A percentile compares a stretch with the other conserved stretches of the same genome.
Conservation (phyloP, 2,113 vertebrate genomes). For the Cyanocitta stelleri region DNA sequence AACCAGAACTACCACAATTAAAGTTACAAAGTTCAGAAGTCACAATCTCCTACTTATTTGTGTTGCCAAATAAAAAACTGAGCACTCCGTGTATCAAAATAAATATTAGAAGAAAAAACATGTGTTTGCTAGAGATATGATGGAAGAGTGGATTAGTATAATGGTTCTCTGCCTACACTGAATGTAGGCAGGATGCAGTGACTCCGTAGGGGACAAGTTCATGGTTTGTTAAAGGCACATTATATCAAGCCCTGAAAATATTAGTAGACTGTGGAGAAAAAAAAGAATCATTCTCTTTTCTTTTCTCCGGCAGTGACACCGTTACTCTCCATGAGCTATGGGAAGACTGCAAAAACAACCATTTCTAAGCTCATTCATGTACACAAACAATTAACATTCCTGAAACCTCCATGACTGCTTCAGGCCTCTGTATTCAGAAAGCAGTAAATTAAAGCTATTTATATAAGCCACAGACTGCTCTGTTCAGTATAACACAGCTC, state of each 20-base stretch:
- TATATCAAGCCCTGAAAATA: conserved; percentile 56
- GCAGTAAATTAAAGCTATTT: conserved; percentile 40
- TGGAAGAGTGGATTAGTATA: conserved; percentile 64
- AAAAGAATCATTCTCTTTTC: background rate
- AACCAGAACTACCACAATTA: conserved; percentile 38
- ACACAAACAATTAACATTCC: conserved; percentile 54
- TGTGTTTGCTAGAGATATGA: conserved; percentile 73
- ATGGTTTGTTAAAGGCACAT: conserved; percentile 65
- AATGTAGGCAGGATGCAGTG: conserved; percentile 49
- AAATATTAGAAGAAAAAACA: conserved; percentile 67
- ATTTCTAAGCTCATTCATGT: conserved; percentile 49
- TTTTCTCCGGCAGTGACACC: conserved; percentile 30
- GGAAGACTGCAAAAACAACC: conserved; percentile 20
- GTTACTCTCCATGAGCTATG: conserved; percentile 43
- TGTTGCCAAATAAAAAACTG: conserved; percentile 45
- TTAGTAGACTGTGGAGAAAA: background rate
- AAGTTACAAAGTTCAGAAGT: conserved; percentile 40
- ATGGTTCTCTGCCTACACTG: conserved; percentile 61
- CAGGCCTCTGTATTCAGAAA: conserved; percentile 16
- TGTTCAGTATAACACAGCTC: background rate
- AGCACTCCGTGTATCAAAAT: conserved; percentile 55
- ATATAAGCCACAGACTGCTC: background rate
- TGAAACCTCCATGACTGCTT: conserved; percentile 30
- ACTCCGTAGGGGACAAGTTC: conserved; percentile 59
- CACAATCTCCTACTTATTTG: background rate